A percentile compares a stretch with the other conserved stretches of the same genome.
Evolutionary conservation across 2,797 vertebrate genomes (phyloP).

Genomic region (Muraenolepis orangiensis): DNA sequence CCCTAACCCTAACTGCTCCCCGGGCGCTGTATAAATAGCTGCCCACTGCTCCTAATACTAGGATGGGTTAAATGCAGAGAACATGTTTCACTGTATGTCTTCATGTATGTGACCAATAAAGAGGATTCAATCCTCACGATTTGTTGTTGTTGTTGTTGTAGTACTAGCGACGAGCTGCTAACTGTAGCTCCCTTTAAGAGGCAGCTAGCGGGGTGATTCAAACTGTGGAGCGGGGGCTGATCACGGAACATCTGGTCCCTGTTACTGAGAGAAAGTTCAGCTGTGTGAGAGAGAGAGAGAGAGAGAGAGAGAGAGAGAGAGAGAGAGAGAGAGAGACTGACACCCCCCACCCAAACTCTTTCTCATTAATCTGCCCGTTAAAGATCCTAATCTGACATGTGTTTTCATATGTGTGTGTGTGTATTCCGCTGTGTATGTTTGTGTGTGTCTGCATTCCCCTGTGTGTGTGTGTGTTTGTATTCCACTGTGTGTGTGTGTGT

Average conservation of each 20-base stretch:
- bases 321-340: slow-evolving; percentile 1
- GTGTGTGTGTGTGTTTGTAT: not conserved
- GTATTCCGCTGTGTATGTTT: not conserved
- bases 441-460: not conserved
- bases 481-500: not conserved
- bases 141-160: no score
- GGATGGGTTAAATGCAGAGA: no score
- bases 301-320: not conserved
- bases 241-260: not conserved
- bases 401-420: slow-evolving; percentile 41
- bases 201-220: no score
- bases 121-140: no score
- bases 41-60: no score
- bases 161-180: no score
- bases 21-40: no score
- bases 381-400: slow-evolving; percentile 59
- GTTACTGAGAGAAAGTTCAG: not conserved
- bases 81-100: no score
- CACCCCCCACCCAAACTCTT: slow-evolving; percentile 19
- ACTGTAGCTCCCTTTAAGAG: no score
- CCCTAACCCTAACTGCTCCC: no score
- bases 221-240: not conserved
- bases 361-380: slow-evolving; percentile 61
- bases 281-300: not conserved
- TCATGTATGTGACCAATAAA: no score